Base-by-base conservation (phyloP, 2,888 invertebrate species). In the Andrena trimmerana region DNA sequence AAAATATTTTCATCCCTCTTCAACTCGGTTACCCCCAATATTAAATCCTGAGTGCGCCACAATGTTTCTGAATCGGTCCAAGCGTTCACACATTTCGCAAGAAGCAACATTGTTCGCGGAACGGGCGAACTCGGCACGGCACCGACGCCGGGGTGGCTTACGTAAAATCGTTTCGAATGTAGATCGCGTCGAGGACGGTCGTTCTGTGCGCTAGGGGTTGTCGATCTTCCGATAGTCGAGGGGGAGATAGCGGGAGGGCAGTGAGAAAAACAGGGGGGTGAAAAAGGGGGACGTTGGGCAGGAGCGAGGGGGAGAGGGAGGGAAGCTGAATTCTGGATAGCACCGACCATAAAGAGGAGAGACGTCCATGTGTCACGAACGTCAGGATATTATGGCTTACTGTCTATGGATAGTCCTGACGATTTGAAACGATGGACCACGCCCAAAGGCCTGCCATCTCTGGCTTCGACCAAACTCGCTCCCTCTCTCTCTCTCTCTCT, bases 361-460 rank as follows among this genome's bases (percentile, higher is more conserved):
- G 68, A 69, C 71, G 57, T 75, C 59, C 82, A 48, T 59, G 77
- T 70, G 84, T 74, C 80, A 78, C 76, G 77, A 69, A 50, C 80
- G 50, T 75, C 72, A 54, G 70, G 79, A 75, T 75, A 80, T 82
- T 70, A 79, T 50, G 69, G 82, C 69, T 76, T 85, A 71, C 77
- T 72, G 77, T 70, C 85, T 54, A 71, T 59, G 83, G 60, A 77
- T 73, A 77, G 83, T 84, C 65, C 67, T 65, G 70, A 66, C 82
- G 67, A 86, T 84, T 85, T 60, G 63, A 81, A 78, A 76, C 75
- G 85, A 79, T 88, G 83, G 88, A 88, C 88, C 88, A 88, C 88
- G 88, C 88, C 88, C 88, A 78, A 78, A 70, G 73, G 67, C 59
- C 78, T 77, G 78, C 83, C 81, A 81, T 85, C 84, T 88, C 81